Conservation (phyloP, 1,140 invertebrate genomes). For the Drosophila pseudoobscura region DNA sequence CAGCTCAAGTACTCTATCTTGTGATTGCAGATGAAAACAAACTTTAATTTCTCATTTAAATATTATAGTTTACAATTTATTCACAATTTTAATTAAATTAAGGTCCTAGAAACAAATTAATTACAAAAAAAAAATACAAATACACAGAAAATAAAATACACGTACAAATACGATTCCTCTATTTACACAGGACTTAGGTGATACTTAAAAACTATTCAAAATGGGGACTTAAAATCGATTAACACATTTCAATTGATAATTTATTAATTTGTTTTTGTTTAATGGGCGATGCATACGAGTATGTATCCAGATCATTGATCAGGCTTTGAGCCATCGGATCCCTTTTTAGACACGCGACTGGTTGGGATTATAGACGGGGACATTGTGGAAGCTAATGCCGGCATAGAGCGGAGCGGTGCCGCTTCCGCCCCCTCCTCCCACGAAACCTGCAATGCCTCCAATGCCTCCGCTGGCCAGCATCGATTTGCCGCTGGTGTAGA, state of each 20-base stretch:
- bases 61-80: conserved; percentile 13
- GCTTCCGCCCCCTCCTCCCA: not conserved
- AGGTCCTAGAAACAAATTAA: conserved; percentile 5
- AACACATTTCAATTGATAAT: conserved; percentile 70
- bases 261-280: not conserved
- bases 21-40: too few species aligned
- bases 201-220: conserved; percentile 20
- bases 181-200: conserved; percentile 30
- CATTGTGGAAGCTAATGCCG: conserved; percentile 82
- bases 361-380: conserved; percentile 74
- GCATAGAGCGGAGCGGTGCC: conserved; percentile 64
- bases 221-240: conserved; percentile 60
- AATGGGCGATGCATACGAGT: not conserved
- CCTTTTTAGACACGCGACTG: conserved; percentile 63
- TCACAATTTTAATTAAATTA: conserved; percentile 4
- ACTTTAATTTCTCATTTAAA: conserved; percentile 7
- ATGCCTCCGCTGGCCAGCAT: conserved; percentile 27
- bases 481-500: conserved; percentile 73
- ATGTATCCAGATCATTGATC: conserved; percentile 9
- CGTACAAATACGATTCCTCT: conserved; percentile 4
- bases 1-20: too few species aligned
- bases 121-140: not conserved
- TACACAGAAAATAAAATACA: conserved; percentile 3
- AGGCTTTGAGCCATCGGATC: not conserved
- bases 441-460: too few species aligned